Conservation (phyloP, 2,888 invertebrate genomes). For the Mellilla xanthometata region DNA sequence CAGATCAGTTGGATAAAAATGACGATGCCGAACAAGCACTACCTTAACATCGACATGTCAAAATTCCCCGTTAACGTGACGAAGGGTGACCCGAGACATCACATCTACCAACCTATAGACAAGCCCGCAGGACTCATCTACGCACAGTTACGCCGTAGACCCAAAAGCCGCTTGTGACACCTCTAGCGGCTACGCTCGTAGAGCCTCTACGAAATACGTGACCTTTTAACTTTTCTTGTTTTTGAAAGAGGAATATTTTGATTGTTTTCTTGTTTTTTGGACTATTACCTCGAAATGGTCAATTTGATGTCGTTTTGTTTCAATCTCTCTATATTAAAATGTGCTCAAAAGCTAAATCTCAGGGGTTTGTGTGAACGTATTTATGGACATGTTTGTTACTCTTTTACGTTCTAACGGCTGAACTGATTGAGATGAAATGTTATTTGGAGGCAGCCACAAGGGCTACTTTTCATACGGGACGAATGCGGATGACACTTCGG, state of each 20-base stretch:
- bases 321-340: too few relatives aligned
- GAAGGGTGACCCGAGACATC: conserved; percentile 84
- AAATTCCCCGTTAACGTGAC: conserved; percentile 86
- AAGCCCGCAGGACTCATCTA: conserved; percentile 90
- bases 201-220: conserved; percentile 28
- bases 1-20: conserved; percentile 88
- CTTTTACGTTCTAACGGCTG: too few relatives aligned
- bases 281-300: conserved; percentile 1
- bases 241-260: conserved; percentile 13
- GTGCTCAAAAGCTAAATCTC: too few relatives aligned
- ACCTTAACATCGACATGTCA: conserved; percentile 88
- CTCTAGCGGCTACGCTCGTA: conserved; percentile 60
- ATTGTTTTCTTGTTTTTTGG: conserved; percentile 16
- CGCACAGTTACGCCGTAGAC: conserved; percentile 86
- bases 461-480: too few relatives aligned
- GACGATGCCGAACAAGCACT: conserved; percentile 92
- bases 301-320: too few relatives aligned
- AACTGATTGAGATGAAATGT: too few relatives aligned
- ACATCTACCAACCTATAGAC: conserved; percentile 89
- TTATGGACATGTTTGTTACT: too few relatives aligned
- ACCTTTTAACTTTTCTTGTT: conserved; percentile 26
- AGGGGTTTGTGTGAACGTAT: too few relatives aligned
- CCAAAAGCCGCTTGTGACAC: conserved; percentile 79
- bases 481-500: too few relatives aligned
- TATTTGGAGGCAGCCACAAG: too few relatives aligned